Base-by-base conservation (phyloP, 2,888 invertebrate genomes). In the Calliphora vomitoria region DNA sequence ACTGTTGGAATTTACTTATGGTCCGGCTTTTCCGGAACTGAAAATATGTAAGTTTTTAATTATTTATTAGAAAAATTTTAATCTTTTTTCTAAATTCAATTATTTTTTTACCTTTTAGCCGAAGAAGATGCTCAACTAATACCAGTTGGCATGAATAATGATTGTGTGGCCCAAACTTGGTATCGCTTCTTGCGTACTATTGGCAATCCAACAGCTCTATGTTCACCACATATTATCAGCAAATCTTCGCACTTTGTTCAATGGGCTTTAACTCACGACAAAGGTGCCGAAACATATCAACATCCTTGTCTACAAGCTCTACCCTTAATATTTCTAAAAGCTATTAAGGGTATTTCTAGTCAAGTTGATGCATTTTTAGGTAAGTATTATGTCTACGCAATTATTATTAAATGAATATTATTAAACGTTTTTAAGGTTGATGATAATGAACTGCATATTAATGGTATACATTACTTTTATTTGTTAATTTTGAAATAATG, bases 341-440 rank as follows among this genome's bases (percentile, higher is more conserved):
- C 99, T 10, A 98, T 99, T 95, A 97, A 97, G 93, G 98, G 98
- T 55, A 95, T 99, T 86, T 97, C 99, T 0, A 97, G 97, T 44
- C 97, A 99, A 92, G 98, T 99, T 15, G 99, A 99, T 94, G 98
- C 98, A 1, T 99, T 99, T 94, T 95, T 99, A 89, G 99, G 99
- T 98, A 95, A 94, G 91, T 80, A 60, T 41, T 20, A 25, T 50
- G 31, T 25, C 10, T 25, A n/a, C 18, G 18, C 0, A 18, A 8
- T 3, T 10, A 53, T 55, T 20, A 64, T 25, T n/a, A 53, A 35
- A 31, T 31, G 4, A 10, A 60, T 47, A n/a, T 3, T 74, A 44
- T 47, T 25, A 50, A n/a, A 64, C 13, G 20, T 55, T 25, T 55
- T 41, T 11, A 53, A 53, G 11, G 47, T 10, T 53, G 0, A 71